Percentiles rank a stretch among this genome's conserved stretches.
Conservation (phyloP, 1,140 invertebrate species). For the fruit fly (Drosophila melanogaster) region Release_6_plus_ISO1_MT NC_004354.4:10105501-10106000, state of each 20-base stretch:
- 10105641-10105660: neutral
- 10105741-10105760: constrained; percentile 64
- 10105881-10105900: no score
- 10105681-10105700: constrained; percentile 42
- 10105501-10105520: constrained; percentile 40
- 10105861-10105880: no score
- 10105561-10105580: constrained; percentile 38
- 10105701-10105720: constrained; percentile 33
- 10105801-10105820: neutral
- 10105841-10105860: no score
- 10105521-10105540: constrained; percentile 62
- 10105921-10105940: no score
- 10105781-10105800: constrained; percentile 31
- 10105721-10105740: constrained; percentile 59
- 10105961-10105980: neutral
- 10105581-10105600: neutral
- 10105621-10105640: neutral
- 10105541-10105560: constrained; percentile 66
- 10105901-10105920: no score
- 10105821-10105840: no score
- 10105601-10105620: neutral
- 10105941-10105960: neutral
- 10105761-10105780: constrained; percentile 57
- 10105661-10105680: constrained; percentile 38
- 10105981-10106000: constrained; percentile 4